phyloP scores from a whole-genome alignment of 1,140 invertebrate species.

The Colletes gigas region DNA sequence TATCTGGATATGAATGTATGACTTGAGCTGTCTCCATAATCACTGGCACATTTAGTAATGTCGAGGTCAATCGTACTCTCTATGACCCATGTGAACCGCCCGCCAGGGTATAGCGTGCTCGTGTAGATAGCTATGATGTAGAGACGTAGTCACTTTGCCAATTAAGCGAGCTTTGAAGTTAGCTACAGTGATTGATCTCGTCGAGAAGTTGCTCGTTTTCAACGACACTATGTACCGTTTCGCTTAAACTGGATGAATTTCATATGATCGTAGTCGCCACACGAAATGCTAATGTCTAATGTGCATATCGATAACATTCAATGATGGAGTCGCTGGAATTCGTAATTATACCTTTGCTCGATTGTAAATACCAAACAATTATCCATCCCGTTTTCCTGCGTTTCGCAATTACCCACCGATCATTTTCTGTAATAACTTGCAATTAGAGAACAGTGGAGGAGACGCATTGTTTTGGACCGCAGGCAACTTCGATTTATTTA shows the following conservation, averaged over 20 bases:
- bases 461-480: too few species aligned
- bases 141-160: slow-evolving; percentile 43
- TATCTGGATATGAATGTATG: not conserved
- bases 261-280: not conserved
- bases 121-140: slow-evolving; percentile 44
- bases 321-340: slow-evolving; percentile 26
- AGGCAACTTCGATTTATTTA: not conserved
- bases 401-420: slow-evolving; percentile 11
- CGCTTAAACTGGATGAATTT: slow-evolving; percentile 37
- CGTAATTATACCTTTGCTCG: slow-evolving; percentile 1
- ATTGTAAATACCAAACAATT: slow-evolving; percentile 18
- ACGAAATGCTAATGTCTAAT: not conserved
- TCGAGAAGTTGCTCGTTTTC: slow-evolving; percentile 39
- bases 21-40: too few species aligned
- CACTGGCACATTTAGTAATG: slow-evolving; percentile 10
- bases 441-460: not conserved
- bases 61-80: slow-evolving; percentile 51
- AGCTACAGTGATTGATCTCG: slow-evolving; percentile 25
- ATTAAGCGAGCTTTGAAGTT: slow-evolving; percentile 45
- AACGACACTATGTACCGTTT: slow-evolving; percentile 30
- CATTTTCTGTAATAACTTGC: not conserved
- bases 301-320: not conserved
- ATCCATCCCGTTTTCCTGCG: not conserved
- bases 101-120: slow-evolving; percentile 43
- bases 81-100: slow-evolving; percentile 32